Evolutionary conservation across 2,113 vertebrate species (phyloP), one percentile per base, ranked within the genome.

Genomic region (Tapirus terrestris): DNA sequence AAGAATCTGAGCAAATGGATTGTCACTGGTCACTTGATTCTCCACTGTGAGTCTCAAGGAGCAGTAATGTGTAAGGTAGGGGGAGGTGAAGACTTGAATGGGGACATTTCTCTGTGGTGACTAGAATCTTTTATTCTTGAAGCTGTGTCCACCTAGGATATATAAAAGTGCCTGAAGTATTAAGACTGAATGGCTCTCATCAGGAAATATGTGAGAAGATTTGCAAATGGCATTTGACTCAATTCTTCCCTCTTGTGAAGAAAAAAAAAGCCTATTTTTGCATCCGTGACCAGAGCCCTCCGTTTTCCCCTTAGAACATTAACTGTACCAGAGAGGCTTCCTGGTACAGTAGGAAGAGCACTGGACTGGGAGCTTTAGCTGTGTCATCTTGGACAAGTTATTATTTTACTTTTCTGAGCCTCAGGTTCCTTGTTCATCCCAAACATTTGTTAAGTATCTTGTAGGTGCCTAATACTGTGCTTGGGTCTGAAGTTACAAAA

Each of bases 401-500:
- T 77, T 53, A 60, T 95, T 92, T 93, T 31, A 86, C 21, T 77
- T 97, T 94, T 85, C 45, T 92, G 67, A 95, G 39, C 73, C 75
- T 91, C 58, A 39, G 70, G 21, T 94, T 95, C 29, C 82, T 91
- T 96, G 33, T 86, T 96, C 61, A 72, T 82, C 88, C 67, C 83
- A 96, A 72, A 92, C 45, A 92, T 94, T 89, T 95, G 21, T 97
- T 92, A 97, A 96, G 23, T 92, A 77, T 89, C 58, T 96, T 56
- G 56, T 95, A 73, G 75, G 79, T 87, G 48, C 25, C 76, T 76
- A 79, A 91, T 81, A 81, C 72, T 94, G 0, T 75, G 43, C 29
- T 92, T 89, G 48, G 29, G 20, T 94, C 29, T 89, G 21, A 92
- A 86, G 18, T 83, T 81, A 84, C 21, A 84, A 56, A 94, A 92